Evolutionary conservation across 2,113 vertebrate species (phyloP).

Genomic region (Bothrops jararaca): DNA sequence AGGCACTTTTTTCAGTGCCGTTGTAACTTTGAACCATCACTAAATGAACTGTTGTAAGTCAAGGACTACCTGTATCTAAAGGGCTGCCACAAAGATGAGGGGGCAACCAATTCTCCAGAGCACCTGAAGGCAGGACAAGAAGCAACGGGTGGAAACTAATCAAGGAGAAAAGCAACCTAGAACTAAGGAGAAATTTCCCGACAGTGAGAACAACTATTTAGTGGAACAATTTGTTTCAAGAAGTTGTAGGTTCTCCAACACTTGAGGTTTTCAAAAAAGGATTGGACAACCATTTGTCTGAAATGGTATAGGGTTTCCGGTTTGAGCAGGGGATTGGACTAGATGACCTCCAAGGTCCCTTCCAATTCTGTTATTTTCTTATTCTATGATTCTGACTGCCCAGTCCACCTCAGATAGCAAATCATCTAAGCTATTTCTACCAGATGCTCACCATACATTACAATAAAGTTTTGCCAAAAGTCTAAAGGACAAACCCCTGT

Average conservation of each 20-base stretch:
- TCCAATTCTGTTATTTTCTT: background rate
- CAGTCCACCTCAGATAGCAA: background rate
- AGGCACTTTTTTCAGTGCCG: too few species aligned
- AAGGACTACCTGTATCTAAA: too few species aligned
- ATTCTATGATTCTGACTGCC: background rate
- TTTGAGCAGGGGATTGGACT: background rate
- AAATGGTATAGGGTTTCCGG: background rate
- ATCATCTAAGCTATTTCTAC: background rate
- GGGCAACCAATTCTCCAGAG: too few species aligned
- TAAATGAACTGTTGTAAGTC: too few species aligned
- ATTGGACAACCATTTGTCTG: background rate
- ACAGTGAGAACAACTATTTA: background rate
- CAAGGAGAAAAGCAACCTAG: background rate
- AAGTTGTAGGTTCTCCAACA: background rate
- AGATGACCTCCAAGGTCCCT: background rate
- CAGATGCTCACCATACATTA: background rate
- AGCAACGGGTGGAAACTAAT: background rate
- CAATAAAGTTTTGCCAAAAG: background rate
- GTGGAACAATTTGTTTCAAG: background rate
- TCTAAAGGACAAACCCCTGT: background rate
- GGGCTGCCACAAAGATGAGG: too few species aligned
- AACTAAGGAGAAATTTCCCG: background rate
- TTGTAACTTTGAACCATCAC: too few species aligned
- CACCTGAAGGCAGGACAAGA: too few species aligned
- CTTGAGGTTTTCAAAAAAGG: background rate